These are phyloP conservation scores for Melanostoma scalare DNA, from an alignment of 2,888 invertebrate species.

Conservation along the genomic window DNA sequence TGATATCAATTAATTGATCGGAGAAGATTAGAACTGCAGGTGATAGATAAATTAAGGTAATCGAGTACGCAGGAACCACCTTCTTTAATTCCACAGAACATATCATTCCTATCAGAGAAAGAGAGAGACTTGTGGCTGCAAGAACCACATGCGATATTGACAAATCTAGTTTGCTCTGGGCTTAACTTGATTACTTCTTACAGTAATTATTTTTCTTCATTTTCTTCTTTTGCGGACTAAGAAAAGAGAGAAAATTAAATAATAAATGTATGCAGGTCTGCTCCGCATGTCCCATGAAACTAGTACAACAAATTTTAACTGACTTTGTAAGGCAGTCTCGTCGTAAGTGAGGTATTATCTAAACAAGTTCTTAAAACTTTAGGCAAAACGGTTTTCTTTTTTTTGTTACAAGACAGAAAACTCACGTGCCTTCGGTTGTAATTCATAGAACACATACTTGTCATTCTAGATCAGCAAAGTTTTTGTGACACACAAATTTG, in stretches of 20 bases:
- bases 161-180: slow-evolving; percentile 49
- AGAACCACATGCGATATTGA: neutral
- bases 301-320: slow-evolving; percentile 9
- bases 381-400: too few relatives aligned
- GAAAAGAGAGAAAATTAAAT: slow-evolving; percentile 11
- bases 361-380: too few relatives aligned
- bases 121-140: neutral
- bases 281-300: neutral
- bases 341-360: neutral
- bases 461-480: too few relatives aligned
- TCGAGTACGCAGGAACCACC: neutral
- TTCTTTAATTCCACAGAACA: neutral
- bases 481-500: too few relatives aligned
- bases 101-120: too few relatives aligned
- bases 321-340: neutral
- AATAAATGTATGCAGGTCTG: slow-evolving; percentile 17
- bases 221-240: slow-evolving; percentile 32
- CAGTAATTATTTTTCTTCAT: slow-evolving; percentile 1
- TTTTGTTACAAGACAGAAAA: too few relatives aligned
- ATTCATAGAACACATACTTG: too few relatives aligned
- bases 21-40: too few relatives aligned
- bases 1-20: too few relatives aligned
- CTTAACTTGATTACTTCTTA: slow-evolving; percentile 53
- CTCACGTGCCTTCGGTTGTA: too few relatives aligned
- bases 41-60: too few relatives aligned